Evolutionary conservation across 2,113 vertebrate species (phyloP).

Genomic region (Zapus hudsonius): DNA sequence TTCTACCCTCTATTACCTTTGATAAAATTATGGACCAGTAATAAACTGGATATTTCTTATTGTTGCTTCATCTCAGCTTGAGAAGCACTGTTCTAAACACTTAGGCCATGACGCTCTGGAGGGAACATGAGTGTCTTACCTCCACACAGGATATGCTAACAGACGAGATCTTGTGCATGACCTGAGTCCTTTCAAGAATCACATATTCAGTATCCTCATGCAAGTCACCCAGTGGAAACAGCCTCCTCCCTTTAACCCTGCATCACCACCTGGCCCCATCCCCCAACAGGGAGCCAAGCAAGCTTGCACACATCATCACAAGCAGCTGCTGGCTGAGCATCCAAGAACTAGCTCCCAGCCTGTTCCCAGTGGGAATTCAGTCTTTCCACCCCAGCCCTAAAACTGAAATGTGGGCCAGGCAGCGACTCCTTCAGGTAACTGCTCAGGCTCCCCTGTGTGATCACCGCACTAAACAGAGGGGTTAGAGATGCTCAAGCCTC

Average conservation of each 20-base stretch:
- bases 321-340: not conserved
- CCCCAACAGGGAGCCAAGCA: not conserved
- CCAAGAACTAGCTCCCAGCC: not conserved
- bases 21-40: not conserved
- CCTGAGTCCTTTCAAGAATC: no score
- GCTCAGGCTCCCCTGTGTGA: not conserved
- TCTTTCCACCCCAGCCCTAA: not conserved
- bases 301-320: not conserved
- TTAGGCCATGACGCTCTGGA: not conserved
- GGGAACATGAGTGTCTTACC: not conserved
- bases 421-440: not conserved
- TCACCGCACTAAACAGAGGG: not conserved
- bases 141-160: not conserved
- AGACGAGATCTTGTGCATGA: not conserved
- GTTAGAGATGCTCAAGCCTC: not conserved
- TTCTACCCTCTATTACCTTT: not conserved
- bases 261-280: not conserved
- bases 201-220: not conserved
- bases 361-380: not conserved
- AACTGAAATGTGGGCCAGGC: not conserved
- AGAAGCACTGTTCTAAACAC: not conserved
- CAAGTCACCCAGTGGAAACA: not conserved
- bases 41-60: not conserved
- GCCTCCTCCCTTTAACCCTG: not conserved
- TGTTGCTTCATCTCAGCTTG: not conserved